phyloP scores from a whole-genome alignment of 2,888 invertebrate species.

The Eupithecia dodoneata region DNA sequence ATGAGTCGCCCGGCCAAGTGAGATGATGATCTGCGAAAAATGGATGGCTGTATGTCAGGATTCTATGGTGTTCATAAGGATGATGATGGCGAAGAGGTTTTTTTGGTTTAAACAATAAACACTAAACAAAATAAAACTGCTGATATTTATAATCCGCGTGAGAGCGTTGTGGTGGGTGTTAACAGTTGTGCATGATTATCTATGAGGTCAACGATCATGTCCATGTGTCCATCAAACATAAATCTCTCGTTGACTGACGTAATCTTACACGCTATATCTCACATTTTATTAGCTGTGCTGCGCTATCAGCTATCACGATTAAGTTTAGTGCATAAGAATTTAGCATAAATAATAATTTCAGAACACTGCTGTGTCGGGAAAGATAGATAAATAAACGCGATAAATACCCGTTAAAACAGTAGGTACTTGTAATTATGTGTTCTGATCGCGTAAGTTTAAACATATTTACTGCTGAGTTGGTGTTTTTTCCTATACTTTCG shows the following conservation, averaged over 20 bases:
- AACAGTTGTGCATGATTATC: slow-evolving; percentile 30
- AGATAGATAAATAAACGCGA: too few relatives aligned
- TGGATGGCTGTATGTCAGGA: neutral
- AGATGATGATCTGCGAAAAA: neutral
- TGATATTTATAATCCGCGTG: slow-evolving; percentile 22
- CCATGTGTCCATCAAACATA: slow-evolving; percentile 22
- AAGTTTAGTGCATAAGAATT: neutral
- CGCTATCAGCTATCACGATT: neutral
- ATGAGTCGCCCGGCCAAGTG: neutral
- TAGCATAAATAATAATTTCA: neutral
- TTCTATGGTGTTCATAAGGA: neutral
- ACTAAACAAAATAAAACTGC: neutral
- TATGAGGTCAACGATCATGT: slow-evolving; percentile 35
- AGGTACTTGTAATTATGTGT: too few relatives aligned
- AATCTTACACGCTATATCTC: neutral
- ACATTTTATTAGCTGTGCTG: neutral
- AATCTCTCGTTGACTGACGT: slow-evolving; percentile 12
- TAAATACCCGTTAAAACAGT: too few relatives aligned
- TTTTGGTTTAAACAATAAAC: too few relatives aligned
- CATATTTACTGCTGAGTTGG: too few relatives aligned
- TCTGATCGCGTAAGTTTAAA: too few relatives aligned
- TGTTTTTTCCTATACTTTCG: too few relatives aligned
- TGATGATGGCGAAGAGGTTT: neutral
- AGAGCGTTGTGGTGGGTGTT: slow-evolving; percentile 34
- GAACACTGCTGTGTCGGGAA: neutral